Conservation (phyloP, 2,113 vertebrate species). For the Notothenia rossii region DNA sequence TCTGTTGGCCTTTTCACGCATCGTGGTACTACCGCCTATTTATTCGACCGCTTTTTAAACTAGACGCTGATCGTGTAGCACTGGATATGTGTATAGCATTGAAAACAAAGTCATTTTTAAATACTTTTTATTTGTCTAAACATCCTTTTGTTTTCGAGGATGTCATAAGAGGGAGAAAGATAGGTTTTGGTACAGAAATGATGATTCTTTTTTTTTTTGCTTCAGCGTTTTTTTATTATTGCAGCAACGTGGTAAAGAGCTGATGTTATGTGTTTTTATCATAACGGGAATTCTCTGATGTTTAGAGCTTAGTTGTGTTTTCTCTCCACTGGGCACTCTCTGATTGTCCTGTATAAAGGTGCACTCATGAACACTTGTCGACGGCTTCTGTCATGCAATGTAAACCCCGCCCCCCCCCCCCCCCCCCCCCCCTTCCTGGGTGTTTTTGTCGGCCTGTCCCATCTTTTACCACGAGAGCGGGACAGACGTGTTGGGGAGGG, state of each 20-base stretch:
- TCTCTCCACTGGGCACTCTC: conserved; percentile 85
- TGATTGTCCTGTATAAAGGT: conserved; percentile 81
- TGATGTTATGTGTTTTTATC: conserved; percentile 75
- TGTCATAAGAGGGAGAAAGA: conserved; percentile 45
- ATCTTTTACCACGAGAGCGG: conserved; percentile 39
- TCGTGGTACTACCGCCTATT: conserved; percentile 81
- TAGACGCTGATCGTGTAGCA: conserved; percentile 74
- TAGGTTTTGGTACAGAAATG: conserved; percentile 72
- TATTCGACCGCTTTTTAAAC: conserved; percentile 77
- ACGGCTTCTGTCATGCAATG: conserved; percentile 84
- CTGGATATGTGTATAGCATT: conserved; percentile 65
- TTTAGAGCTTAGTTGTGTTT: conserved; percentile 85
- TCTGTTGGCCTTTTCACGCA: conserved; percentile 80
- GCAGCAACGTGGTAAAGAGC: conserved; percentile 55
- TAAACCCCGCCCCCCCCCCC: conserved; percentile 64
- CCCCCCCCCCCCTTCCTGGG: conserved; percentile 27
- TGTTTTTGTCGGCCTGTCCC: conserved; percentile 68
- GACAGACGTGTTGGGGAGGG: conserved; percentile 75
- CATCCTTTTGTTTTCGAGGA: conserved; percentile 46
- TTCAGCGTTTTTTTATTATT: conserved; percentile 47
- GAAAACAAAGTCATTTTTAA: conserved; percentile 60
- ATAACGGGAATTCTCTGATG: conserved; percentile 75
- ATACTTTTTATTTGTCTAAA: conserved; percentile 51
- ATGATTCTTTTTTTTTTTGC: conserved; percentile 52
- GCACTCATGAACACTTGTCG: conserved; percentile 86